Evolutionary conservation across 2,113 vertebrate species (phyloP).

Genomic region (Aegithalos caudatus): DNA sequence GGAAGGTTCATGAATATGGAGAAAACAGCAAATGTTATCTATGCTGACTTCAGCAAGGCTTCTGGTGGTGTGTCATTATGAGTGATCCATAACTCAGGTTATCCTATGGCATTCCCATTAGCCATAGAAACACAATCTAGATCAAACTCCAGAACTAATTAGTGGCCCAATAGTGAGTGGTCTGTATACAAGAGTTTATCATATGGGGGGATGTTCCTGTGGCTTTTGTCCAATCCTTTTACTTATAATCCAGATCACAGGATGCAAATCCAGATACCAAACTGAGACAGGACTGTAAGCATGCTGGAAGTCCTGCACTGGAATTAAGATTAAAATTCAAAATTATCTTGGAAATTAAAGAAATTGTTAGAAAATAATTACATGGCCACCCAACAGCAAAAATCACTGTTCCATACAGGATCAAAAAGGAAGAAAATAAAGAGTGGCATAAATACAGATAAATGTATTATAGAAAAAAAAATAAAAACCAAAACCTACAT

Average conservation of each 20-base stretch:
- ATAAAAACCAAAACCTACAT: fast-evolving
- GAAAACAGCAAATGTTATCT: background rate
- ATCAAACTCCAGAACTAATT: background rate
- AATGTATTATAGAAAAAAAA: background rate
- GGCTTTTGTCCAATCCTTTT: background rate
- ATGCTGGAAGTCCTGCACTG: background rate
- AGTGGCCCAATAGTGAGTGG: background rate
- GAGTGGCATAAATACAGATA: background rate
- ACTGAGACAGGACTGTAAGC: background rate
- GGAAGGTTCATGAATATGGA: background rate
- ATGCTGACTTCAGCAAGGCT: background rate
- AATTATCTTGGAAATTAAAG: background rate
- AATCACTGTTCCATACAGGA: background rate
- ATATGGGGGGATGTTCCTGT: background rate
- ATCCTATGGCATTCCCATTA: background rate
- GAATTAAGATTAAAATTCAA: background rate
- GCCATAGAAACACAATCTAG: background rate
- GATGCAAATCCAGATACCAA: background rate
- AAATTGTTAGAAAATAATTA: background rate
- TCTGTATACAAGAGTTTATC: background rate
- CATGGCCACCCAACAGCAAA: fast-evolving
- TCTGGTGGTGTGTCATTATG: background rate
- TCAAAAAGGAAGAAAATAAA: background rate
- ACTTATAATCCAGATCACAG: background rate
- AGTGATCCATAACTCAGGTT: background rate